Evolutionary conservation across 2,888 invertebrate genomes (phyloP).

Genomic region (Hedya salicella): DNA sequence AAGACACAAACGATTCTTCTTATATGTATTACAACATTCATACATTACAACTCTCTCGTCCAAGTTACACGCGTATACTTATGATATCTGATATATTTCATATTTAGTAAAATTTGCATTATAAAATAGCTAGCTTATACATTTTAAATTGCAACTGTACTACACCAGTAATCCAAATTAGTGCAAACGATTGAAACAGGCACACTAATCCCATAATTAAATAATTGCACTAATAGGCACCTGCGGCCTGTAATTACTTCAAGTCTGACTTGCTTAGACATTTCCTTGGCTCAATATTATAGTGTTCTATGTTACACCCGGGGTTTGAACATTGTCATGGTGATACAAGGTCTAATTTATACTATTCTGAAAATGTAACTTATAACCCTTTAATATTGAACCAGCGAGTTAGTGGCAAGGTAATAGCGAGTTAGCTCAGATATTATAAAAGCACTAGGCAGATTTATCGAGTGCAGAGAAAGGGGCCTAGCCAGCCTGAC

Average conservation of each 20-base stretch:
- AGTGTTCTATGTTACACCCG: no score
- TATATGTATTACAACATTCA: no score
- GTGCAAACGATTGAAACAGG: constrained; percentile 1
- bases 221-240: constrained; percentile 14
- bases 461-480: constrained; percentile 63
- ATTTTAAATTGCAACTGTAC: not conserved
- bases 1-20: no score
- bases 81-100: no score
- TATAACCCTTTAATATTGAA: no score
- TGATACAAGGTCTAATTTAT: no score
- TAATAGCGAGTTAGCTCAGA: constrained; percentile 44
- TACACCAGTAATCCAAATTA: constrained; percentile 9
- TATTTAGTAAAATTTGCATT: not conserved
- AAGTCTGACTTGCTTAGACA: constrained; percentile 9
- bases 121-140: no score
- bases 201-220: constrained; percentile 18
- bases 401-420: constrained; percentile 23
- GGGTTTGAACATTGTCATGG: no score
- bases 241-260: constrained; percentile 1
- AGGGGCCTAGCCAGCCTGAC: constrained; percentile 59
- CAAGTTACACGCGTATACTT: no score
- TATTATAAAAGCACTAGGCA: constrained; percentile 47
- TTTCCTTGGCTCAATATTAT: no score
- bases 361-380: no score
- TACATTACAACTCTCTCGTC: no score